These are phyloP conservation scores for Euplagia quadripunctaria DNA, from an alignment of 2,888 invertebrate species.

Conservation along the genomic window DNA sequence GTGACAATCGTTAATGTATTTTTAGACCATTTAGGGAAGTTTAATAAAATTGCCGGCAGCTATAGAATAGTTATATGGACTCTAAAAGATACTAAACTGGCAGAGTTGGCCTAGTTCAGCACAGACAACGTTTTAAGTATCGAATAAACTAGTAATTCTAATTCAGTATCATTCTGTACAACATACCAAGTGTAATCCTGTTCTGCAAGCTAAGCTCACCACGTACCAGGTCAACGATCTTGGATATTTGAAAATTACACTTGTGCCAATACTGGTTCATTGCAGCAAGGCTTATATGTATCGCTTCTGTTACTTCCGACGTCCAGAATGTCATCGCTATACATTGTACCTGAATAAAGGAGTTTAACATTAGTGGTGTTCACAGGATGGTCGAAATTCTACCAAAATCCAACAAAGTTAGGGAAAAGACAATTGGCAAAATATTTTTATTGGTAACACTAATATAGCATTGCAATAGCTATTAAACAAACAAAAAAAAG, in stretches of 20 bases:
- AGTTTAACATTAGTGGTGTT: background rate
- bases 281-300: constrained; percentile 86
- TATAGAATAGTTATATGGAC: too few relatives aligned
- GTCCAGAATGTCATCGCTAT: constrained; percentile 97
- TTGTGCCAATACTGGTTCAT: constrained; percentile 89
- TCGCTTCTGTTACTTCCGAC: constrained; percentile 93
- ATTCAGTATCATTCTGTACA: background rate
- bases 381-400: background rate
- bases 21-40: too few relatives aligned
- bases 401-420: background rate
- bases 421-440: too few relatives aligned
- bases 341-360: constrained; percentile 89
- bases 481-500: too few relatives aligned
- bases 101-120: too few relatives aligned
- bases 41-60: too few relatives aligned
- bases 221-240: constrained; percentile 94
- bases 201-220: constrained; percentile 95
- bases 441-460: too few relatives aligned
- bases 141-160: too few relatives aligned
- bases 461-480: too few relatives aligned
- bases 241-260: constrained; percentile 92
- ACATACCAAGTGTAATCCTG: constrained; percentile 93
- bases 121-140: too few relatives aligned
- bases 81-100: too few relatives aligned
- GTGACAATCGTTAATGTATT: too few relatives aligned